Percentiles rank a stretch among this genome's conserved stretches.
Evolutionary conservation across 2,797 vertebrate species (phyloP).

Genomic region (Chromobotia macracanthus): DNA sequence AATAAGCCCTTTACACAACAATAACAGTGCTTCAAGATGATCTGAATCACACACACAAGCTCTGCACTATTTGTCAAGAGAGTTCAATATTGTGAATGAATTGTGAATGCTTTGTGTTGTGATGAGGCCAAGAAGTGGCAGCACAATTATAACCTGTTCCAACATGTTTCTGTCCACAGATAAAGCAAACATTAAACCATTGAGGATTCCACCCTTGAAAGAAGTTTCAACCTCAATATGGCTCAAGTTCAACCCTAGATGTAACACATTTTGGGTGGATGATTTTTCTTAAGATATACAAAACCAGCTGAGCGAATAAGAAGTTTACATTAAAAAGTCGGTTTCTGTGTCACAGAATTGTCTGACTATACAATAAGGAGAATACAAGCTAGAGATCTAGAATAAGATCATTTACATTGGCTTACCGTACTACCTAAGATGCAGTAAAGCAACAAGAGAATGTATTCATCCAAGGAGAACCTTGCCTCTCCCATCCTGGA

Average conservation of each 20-base stretch:
- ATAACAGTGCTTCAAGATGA: conserved; percentile 61
- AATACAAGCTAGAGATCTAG: neutral
- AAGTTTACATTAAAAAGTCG: neutral
- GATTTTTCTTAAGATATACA: neutral
- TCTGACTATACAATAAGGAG: neutral
- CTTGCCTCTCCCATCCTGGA: conserved; percentile 77
- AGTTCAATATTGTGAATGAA: conserved; percentile 12
- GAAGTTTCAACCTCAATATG: neutral
- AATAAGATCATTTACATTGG: neutral
- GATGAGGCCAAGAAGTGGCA: conserved; percentile 19
- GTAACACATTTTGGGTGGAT: conserved; percentile 22
- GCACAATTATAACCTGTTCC: conserved; percentile 17
- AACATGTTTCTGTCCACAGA: conserved; percentile 17
- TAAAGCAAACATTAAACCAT: conserved; percentile 3
- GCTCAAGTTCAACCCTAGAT: neutral
- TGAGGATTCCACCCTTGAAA: conserved; percentile 14
- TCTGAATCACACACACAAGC: too few species aligned
- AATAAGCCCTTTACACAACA: conserved; percentile 67
- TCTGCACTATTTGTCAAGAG: neutral
- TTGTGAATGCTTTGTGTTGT: conserved; percentile 47
- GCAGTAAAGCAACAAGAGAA: conserved; percentile 39
- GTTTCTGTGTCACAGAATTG: neutral
- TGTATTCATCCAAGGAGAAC: conserved; percentile 73
- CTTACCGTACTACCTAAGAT: conserved; percentile 3
- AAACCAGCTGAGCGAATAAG: neutral